These are phyloP conservation scores for Pionites leucogaster DNA, from an alignment of 2,113 vertebrate species.

Conservation along the genomic window DNA sequence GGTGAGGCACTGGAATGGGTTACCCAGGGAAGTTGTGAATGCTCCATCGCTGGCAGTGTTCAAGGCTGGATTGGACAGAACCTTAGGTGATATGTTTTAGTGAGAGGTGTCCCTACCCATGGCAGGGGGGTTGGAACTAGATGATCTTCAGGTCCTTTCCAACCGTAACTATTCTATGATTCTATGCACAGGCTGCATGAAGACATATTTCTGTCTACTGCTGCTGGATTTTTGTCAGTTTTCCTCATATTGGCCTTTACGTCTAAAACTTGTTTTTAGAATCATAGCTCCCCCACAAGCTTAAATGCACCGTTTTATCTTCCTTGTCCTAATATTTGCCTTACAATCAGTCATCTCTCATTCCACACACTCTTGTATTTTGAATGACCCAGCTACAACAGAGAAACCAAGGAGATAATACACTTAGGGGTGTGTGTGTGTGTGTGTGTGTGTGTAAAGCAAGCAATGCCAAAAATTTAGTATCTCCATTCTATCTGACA, in stretches of 20 bases:
- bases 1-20: too few species aligned
- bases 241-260: not conserved
- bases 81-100: too few species aligned
- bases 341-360: not conserved
- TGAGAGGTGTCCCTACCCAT: too few species aligned
- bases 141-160: too few species aligned
- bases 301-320: not conserved
- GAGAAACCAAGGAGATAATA: not conserved
- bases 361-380: not conserved
- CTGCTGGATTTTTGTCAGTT: not conserved
- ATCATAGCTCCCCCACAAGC: rapidly evolving
- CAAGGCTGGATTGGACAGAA: too few species aligned
- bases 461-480: not conserved
- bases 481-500: not conserved
- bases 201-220: not conserved
- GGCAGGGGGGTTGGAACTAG: too few species aligned
- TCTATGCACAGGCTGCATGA: not conserved
- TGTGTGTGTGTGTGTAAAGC: not conserved
- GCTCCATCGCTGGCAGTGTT: too few species aligned
- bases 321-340: not conserved
- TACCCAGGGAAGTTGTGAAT: too few species aligned
- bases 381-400: not conserved
- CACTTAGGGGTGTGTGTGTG: not conserved
- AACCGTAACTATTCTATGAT: too few species aligned
- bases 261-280: not conserved